phyloP scores from a whole-genome alignment of 2,888 invertebrate genomes.

The Syrista parreyssii region DNA sequence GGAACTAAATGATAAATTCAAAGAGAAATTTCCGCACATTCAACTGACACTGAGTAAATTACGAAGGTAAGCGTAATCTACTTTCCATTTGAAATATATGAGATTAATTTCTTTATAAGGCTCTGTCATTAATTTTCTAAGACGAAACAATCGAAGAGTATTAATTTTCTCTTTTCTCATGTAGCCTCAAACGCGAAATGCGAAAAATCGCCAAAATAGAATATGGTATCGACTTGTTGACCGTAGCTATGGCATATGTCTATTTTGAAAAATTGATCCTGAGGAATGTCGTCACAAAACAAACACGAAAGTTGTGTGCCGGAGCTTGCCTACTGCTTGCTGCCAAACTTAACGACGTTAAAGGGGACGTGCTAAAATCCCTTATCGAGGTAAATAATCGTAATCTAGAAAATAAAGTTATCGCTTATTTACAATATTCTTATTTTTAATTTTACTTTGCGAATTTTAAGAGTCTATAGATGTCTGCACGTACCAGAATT shows the following conservation, averaged over 20 bases:
- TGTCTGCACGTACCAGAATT: neutral
- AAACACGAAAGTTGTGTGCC: slow-evolving; percentile 94
- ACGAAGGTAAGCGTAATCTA: slow-evolving; percentile 77
- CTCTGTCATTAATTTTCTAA: slow-evolving; percentile 9
- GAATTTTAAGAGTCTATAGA: neutral
- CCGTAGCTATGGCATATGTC: slow-evolving; percentile 97
- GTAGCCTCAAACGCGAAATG: slow-evolving; percentile 95
- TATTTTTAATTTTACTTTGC: slow-evolving; percentile 23
- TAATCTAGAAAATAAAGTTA: slow-evolving; percentile 9
- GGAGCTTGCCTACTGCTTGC: slow-evolving; percentile 94
- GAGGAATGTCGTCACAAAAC: slow-evolving; percentile 91
- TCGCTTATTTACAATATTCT: slow-evolving; percentile 3
- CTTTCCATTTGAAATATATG: neutral
- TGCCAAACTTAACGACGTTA: slow-evolving; percentile 97
- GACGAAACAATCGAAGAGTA: neutral
- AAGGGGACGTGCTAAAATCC: slow-evolving; percentile 86
- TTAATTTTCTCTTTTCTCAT: slow-evolving; percentile 34
- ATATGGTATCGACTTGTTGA: slow-evolving; percentile 85
- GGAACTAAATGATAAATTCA: slow-evolving; percentile 96
- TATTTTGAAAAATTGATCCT: slow-evolving; percentile 97
- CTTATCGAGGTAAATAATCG: slow-evolving; percentile 82
- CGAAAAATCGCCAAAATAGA: slow-evolving; percentile 89
- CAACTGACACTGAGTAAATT: slow-evolving; percentile 95
- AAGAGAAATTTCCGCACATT: slow-evolving; percentile 93
- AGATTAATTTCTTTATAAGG: neutral